phyloP scores from a whole-genome alignment of 2,888 invertebrate genomes.

The Rapana venosa region DNA sequence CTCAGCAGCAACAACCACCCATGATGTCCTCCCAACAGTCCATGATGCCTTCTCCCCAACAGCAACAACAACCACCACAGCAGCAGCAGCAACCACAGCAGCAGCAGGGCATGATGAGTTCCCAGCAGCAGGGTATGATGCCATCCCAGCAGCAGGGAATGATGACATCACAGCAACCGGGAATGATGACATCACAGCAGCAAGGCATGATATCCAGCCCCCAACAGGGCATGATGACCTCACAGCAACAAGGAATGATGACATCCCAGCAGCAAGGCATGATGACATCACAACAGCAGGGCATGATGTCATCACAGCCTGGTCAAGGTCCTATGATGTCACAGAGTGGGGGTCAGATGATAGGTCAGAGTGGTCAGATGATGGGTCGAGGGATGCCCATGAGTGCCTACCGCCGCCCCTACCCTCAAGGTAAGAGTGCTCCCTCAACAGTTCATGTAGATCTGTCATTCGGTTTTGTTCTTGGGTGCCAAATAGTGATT shows the following conservation, averaged over 20 bases:
- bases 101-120: constrained; percentile 48
- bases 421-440: constrained; percentile 44
- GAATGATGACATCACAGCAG: constrained; percentile 58
- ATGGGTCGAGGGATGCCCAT: constrained; percentile 57
- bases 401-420: constrained; percentile 46
- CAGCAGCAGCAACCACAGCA: background rate
- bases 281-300: constrained; percentile 57
- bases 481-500: too few relatives aligned
- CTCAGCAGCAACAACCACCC: background rate
- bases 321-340: constrained; percentile 61
- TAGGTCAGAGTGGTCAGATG: constrained; percentile 53
- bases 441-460: too few relatives aligned
- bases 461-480: too few relatives aligned
- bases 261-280: constrained; percentile 56
- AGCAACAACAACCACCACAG: constrained; percentile 31
- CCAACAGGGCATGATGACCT: constrained; percentile 59
- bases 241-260: constrained; percentile 58
- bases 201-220: constrained; percentile 55
- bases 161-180: constrained; percentile 57
- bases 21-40: constrained; percentile 30
- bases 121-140: constrained; percentile 21
- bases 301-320: constrained; percentile 56
- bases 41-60: constrained; percentile 27
- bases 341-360: constrained; percentile 54
- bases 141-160: constrained; percentile 57